Conservation (phyloP, 2,888 invertebrate species). For the Cremastobaeus sp. region DNA sequence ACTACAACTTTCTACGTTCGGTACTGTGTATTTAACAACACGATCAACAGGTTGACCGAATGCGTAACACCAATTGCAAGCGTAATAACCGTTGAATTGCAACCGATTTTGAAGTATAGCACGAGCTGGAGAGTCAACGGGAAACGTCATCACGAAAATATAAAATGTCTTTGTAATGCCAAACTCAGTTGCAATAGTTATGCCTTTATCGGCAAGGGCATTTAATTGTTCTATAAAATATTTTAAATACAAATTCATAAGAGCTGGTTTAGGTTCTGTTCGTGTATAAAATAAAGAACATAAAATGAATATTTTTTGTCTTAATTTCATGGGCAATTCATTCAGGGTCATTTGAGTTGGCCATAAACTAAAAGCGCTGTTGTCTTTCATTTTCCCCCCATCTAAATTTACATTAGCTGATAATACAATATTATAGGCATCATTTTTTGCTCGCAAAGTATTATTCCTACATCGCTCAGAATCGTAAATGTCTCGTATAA, state of each 20-base stretch:
- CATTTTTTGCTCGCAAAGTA: slow-evolving; percentile 4
- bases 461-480: slow-evolving; percentile 18
- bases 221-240: slow-evolving; percentile 24
- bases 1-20: not conserved
- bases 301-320: slow-evolving; percentile 24
- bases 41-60: slow-evolving; percentile 8
- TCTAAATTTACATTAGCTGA: slow-evolving; percentile 19
- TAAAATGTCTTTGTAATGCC: slow-evolving; percentile 19
- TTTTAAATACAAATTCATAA: slow-evolving; percentile 27
- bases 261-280: slow-evolving; percentile 13
- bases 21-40: slow-evolving; percentile 12
- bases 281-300: slow-evolving; percentile 14
- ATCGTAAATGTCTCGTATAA: slow-evolving; percentile 18
- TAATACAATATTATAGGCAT: slow-evolving; percentile 8
- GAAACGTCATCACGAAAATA: slow-evolving; percentile 15
- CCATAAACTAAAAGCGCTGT: slow-evolving; percentile 16
- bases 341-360: slow-evolving; percentile 16
- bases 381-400: slow-evolving; percentile 20
- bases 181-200: slow-evolving; percentile 4
- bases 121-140: slow-evolving; percentile 26
- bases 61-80: slow-evolving; percentile 52
- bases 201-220: slow-evolving; percentile 6
- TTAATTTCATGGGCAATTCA: slow-evolving; percentile 27
- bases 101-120: slow-evolving; percentile 48
- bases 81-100: slow-evolving; percentile 44